These are phyloP conservation scores for Cyprinodon brontotheroides DNA, from an alignment of 2,113 vertebrate species.

Conservation along the genomic window DNA sequence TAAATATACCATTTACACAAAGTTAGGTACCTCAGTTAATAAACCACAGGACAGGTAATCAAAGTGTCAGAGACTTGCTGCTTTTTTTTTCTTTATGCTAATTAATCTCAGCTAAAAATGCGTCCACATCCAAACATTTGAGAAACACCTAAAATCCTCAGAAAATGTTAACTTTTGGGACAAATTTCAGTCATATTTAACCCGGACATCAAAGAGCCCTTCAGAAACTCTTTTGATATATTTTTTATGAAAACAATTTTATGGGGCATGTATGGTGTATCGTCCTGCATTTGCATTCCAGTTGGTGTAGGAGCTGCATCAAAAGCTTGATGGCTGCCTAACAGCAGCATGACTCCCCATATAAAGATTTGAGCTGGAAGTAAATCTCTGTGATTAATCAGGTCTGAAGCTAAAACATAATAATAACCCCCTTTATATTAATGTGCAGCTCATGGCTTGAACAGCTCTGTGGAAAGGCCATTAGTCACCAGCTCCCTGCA, in stretches of 20 bases:
- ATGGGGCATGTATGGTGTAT: constrained; percentile 12
- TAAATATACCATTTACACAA: neutral
- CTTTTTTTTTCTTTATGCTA: no score
- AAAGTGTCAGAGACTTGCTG: no score
- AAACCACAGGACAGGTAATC: neutral
- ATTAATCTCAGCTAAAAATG: neutral
- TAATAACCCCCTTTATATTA: constrained; percentile 82
- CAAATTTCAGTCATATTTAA: neutral
- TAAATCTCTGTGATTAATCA: constrained; percentile 78
- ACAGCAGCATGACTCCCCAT: constrained; percentile 53
- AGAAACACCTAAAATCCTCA: no score
- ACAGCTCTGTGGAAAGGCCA: constrained; percentile 75
- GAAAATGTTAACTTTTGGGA: neutral
- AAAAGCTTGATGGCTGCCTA: constrained; percentile 60
- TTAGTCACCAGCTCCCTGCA: constrained; percentile 77
- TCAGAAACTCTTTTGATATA: neutral
- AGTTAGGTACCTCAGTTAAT: no score
- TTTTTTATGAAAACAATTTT: neutral
- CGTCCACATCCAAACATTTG: neutral
- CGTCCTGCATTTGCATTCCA: constrained; percentile 71
- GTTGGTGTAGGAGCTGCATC: constrained; percentile 49
- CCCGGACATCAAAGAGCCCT: neutral
- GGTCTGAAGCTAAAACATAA: constrained; percentile 80
- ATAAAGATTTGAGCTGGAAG: constrained; percentile 63
- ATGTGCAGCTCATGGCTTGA: constrained; percentile 75